These are phyloP conservation scores for Menidia menidia DNA, from an alignment of 2,797 vertebrate species.

Conservation along the genomic window DNA sequence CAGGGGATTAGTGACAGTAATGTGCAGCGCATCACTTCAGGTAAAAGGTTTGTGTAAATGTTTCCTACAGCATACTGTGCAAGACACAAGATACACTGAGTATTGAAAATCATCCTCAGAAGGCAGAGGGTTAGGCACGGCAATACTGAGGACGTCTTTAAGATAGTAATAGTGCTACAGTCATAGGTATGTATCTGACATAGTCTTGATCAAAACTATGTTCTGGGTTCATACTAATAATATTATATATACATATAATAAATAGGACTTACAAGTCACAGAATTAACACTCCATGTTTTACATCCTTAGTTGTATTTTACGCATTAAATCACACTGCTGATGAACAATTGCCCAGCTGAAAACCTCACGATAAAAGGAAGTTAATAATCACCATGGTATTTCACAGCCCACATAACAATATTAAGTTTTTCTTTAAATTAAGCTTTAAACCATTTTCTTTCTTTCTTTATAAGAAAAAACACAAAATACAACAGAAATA, in stretches of 20 bases:
- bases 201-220: constrained; percentile 81
- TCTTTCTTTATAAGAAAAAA: neutral
- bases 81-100: constrained; percentile 48
- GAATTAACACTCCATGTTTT: constrained; percentile 87
- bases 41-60: constrained; percentile 83
- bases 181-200: constrained; percentile 88
- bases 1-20: constrained; percentile 84
- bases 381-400: constrained; percentile 89
- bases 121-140: constrained; percentile 89
- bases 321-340: constrained; percentile 86
- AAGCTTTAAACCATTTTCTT: neutral
- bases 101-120: constrained; percentile 40
- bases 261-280: constrained; percentile 90
- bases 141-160: constrained; percentile 90
- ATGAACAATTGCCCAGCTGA: constrained; percentile 84
- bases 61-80: constrained; percentile 51
- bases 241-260: constrained; percentile 85
- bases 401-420: constrained; percentile 79
- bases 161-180: constrained; percentile 89
- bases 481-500: constrained; percentile 88
- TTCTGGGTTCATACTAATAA: constrained; percentile 86
- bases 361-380: constrained; percentile 85
- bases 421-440: neutral
- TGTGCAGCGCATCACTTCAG: constrained; percentile 79
- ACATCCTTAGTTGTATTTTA: constrained; percentile 61